Evolutionary conservation across 2,888 invertebrate species (phyloP), one percentile per base, ranked within the genome.

Genomic region (Rhagonycha lutea): DNA sequence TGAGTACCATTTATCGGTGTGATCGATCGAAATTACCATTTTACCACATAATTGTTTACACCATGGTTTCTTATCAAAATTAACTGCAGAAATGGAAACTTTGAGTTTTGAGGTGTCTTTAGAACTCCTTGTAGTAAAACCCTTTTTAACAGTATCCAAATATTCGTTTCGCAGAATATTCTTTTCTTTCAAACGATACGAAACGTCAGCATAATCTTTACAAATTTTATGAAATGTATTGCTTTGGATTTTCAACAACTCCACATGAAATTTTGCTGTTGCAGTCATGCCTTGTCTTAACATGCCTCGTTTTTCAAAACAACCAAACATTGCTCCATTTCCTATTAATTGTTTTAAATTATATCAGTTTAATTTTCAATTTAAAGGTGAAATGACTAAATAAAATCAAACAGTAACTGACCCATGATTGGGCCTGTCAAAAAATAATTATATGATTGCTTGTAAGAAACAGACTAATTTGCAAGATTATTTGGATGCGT

Each of bases 291-390:
- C 80, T 47, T 82, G 81, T 32, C 82, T 71, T 8, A 76, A 78
- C 14, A 72, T 69, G 11, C 77, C 78, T n/a, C 75, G 47, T 18
- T 69, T 65, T 47, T 76, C 71, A 8, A 82, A 79, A 72, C 80
- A 79, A 10, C 82, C 82, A 74, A 82, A 82, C 10, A 82, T 73
- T 11, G 79, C 81, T 9, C 82, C 82, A 9, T 70, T 32, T 14
- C 68, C 68, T 72, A 68, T 23, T 63, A 69, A 26, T 14, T 70
- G 26, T 11, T 14, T 18, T 18, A 2, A 26, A 23, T 65, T 18
- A 18, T 14, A 65, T 11, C 11, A 18, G 14, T 24, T 18, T 63
- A n/a, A 9, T 26, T 2, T 26, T 26, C 26, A 26, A 26, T 26
- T 2, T 26, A 4, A 26, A 26, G 7, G 7, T 4, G 26, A 26